A percentile compares a stretch with the other conserved stretches of the same genome.
Evolutionary conservation across 2,797 vertebrate species (phyloP).

Genomic region (Siniperca undulata): DNA sequence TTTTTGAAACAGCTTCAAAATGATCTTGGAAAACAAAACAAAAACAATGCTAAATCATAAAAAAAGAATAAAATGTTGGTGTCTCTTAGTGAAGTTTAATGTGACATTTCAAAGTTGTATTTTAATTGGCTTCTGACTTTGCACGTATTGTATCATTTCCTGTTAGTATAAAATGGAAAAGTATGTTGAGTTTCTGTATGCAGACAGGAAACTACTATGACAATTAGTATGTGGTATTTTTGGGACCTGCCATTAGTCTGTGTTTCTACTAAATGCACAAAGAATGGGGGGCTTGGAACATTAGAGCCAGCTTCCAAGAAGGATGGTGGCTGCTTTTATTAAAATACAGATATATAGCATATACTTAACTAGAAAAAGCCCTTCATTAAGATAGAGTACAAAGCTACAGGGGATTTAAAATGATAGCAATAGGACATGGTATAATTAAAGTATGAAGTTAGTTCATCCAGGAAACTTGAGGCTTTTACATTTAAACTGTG

Average conservation of each 20-base stretch:
- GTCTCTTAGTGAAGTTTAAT: background rate
- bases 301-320: background rate
- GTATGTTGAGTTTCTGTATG: background rate
- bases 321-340: background rate
- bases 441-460: slow-evolving; percentile 43
- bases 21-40: background rate
- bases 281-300: background rate
- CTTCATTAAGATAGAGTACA: slow-evolving; percentile 3
- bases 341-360: slow-evolving; percentile 3
- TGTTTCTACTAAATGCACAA: background rate
- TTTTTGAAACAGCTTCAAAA: background rate
- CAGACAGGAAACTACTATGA: background rate
- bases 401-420: slow-evolving; percentile 36
- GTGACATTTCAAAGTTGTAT: background rate
- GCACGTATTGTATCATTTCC: background rate
- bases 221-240: too few relatives aligned
- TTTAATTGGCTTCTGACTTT: background rate
- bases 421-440: slow-evolving; percentile 23
- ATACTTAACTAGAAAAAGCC: background rate
- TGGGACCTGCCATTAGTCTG: too few relatives aligned
- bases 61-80: background rate
- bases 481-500: slow-evolving; percentile 8
- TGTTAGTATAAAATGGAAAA: background rate
- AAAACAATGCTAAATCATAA: background rate
- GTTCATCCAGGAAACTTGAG: slow-evolving; percentile 31